Evolutionary conservation across 2,797 vertebrate genomes (phyloP), one percentile per base, ranked within the genome.

Genomic region (Peromyscus eremicus): DNA sequence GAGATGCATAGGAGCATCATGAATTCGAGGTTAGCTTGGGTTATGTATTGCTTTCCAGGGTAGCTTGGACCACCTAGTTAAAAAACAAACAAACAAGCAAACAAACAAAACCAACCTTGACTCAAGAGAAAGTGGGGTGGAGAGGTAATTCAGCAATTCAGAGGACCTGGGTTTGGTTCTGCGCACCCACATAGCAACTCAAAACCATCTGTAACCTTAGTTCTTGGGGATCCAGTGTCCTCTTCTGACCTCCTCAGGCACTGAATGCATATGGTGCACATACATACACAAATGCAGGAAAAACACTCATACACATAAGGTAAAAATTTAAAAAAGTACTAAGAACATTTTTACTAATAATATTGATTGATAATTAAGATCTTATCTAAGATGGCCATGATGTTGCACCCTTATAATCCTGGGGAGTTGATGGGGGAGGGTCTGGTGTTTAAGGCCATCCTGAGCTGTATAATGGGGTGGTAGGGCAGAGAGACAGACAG

Each of bases 301-400:
- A 23, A 43, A 40, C 71, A 75, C 21, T 75, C 21, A 25, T 25
- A 46, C 12, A 46, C 6, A 29, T 46, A 46, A 29, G 25, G 40
- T 75, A 43, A 75, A 43, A 76, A 43, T 27, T 75, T 75, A 14
- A 40, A 76, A 76, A 3, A 76, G 43, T 81, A 81, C 10, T 49
- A 66, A 68, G 4, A 86, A 64, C 34, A 81, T 85, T 95, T 92
- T 95, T 23, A 94, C 27, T 92, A 7, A 75, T 88, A 86, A 34
- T 87, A 60, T 60, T 60, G 19, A 37, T 57, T 34, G 66, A 80
- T 93, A 95, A 88, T 94, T 92, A 55, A 91, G 52, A 77, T 27
- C 34, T 92, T 75, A 83, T 84, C 19, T 84, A 1, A 77, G 80
- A n/a, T 62, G 25, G n/a, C 12, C n/a, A 27, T 57, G 55, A n/a